Evolutionary conservation across 2,113 vertebrate species (phyloP).

Genomic region (Seriola aureovittata): DNA sequence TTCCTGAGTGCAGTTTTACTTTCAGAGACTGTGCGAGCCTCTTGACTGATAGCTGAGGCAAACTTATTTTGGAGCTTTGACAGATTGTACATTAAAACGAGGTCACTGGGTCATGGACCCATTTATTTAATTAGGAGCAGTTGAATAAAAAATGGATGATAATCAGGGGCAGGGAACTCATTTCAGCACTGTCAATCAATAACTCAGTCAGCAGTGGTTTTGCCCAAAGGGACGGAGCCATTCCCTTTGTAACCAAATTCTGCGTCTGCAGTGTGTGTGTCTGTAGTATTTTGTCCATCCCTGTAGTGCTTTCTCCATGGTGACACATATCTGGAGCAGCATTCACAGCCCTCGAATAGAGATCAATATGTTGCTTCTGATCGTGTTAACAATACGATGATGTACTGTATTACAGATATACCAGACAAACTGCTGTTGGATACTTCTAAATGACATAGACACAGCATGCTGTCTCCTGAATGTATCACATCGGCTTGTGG

Average conservation of each 20-base stretch:
- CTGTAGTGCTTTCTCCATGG: neutral
- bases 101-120: conserved; percentile 84
- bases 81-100: conserved; percentile 72
- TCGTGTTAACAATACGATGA: conserved; percentile 40
- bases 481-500: conserved; percentile 80
- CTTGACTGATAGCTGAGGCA: conserved; percentile 35
- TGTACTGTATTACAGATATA: conserved; percentile 36
- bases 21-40: neutral
- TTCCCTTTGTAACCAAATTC: conserved; percentile 62
- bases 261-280: conserved; percentile 3
- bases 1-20: conserved; percentile 1
- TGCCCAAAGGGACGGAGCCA: conserved; percentile 67
- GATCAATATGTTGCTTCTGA: conserved; percentile 34
- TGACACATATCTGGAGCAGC: conserved; percentile 23
- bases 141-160: conserved; percentile 83
- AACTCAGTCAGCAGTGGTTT: conserved; percentile 73
- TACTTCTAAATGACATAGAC: conserved; percentile 70
- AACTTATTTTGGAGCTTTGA: conserved; percentile 66
- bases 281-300: conserved; percentile 17
- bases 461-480: conserved; percentile 67
- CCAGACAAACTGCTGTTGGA: conserved; percentile 61
- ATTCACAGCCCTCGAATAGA: conserved; percentile 19
- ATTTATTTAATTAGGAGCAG: conserved; percentile 86
- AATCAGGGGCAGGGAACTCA: conserved; percentile 84
- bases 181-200: conserved; percentile 86